phyloP scores from a whole-genome alignment of 1,140 invertebrate species.

The Agrilus planipennis region DNA sequence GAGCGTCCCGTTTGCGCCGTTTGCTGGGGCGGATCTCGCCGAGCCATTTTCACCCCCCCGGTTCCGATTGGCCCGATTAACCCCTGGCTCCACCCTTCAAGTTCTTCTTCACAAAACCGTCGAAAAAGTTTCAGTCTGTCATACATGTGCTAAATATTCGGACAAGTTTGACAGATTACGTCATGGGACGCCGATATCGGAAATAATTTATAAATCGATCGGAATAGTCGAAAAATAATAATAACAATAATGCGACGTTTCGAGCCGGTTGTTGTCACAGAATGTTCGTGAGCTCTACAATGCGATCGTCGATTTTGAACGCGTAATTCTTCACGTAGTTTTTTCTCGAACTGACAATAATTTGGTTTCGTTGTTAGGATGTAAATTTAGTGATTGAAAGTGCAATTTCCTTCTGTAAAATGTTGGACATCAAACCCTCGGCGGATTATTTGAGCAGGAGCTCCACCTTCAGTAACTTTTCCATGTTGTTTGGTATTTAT shows the following conservation, averaged over 20 bases:
- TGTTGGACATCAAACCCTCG: slow-evolving; percentile 58
- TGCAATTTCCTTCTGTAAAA: slow-evolving; percentile 17
- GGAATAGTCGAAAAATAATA: neutral
- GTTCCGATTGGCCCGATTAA: slow-evolving; percentile 21
- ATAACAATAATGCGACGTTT: neutral
- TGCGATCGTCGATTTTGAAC: neutral
- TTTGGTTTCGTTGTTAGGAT: neutral
- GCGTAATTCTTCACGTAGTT: neutral
- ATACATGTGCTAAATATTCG: slow-evolving; percentile 22
- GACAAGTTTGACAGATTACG: slow-evolving; percentile 25
- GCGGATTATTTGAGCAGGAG: slow-evolving; percentile 57
- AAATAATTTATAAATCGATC: neutral
- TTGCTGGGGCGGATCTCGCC: slow-evolving; percentile 19
- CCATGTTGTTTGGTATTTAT: slow-evolving; percentile 57
- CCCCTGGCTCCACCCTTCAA: slow-evolving; percentile 20
- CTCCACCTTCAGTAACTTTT: slow-evolving; percentile 59
- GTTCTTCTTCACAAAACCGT: slow-evolving; percentile 14
- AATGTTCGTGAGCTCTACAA: neutral
- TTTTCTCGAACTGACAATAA: neutral
- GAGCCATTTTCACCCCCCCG: slow-evolving; percentile 14
- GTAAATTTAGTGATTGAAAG: slow-evolving; percentile 1
- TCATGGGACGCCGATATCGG: neutral
- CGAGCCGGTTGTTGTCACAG: neutral
- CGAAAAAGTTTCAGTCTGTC: slow-evolving; percentile 30
- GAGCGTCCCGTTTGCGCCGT: slow-evolving; percentile 2